phyloP scores from a whole-genome alignment of 2,888 invertebrate species.

The Panzeria rudis region DNA sequence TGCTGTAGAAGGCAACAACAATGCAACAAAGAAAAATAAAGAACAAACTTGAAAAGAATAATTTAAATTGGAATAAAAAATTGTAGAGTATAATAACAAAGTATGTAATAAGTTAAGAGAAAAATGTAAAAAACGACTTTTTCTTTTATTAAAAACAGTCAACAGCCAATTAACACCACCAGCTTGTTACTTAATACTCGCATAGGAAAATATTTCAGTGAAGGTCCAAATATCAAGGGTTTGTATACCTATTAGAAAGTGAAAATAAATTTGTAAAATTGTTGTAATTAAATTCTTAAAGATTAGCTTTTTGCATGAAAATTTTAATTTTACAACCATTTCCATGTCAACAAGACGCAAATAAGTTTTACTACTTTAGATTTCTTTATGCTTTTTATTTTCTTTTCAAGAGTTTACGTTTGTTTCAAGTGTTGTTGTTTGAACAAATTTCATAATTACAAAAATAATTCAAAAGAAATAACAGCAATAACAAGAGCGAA shows the following conservation, averaged over 20 bases:
- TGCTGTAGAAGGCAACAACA: conserved; percentile 18
- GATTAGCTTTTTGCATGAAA: background rate
- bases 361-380: conserved; percentile 14
- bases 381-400: conserved; percentile 21
- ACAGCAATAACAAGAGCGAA: background rate
- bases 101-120: conserved; percentile 35
- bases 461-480: conserved; percentile 3
- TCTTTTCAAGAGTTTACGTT: conserved; percentile 23
- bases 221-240: background rate
- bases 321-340: background rate
- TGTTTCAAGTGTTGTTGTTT: conserved; percentile 30
- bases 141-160: conserved; percentile 30
- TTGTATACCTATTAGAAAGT: conserved; percentile 9
- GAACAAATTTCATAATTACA: conserved; percentile 32
- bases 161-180: conserved; percentile 44
- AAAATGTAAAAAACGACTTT: conserved; percentile 25
- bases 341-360: conserved; percentile 23
- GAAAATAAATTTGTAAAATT: conserved; percentile 4
- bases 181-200: background rate
- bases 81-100: conserved; percentile 21
- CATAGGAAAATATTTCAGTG: background rate
- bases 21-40: conserved; percentile 10
- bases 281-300: conserved; percentile 52
- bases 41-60: conserved; percentile 4
- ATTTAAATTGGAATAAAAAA: conserved; percentile 10